Evolutionary conservation across 2,888 invertebrate species (phyloP), one percentile per base, ranked within the genome.

Genomic region (Gortyna flavago): DNA sequence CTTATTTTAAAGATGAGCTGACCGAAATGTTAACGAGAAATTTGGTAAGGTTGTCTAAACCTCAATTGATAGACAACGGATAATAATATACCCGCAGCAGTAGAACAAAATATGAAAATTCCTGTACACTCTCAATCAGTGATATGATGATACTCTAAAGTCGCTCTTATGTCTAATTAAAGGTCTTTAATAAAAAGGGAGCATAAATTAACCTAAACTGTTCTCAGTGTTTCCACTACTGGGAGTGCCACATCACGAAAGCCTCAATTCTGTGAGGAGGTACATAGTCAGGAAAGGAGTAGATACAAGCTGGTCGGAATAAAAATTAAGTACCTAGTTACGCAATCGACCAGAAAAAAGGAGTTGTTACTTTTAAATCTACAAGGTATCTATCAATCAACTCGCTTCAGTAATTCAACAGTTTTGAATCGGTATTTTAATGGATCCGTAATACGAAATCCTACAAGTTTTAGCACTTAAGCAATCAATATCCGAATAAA

Each of bases 1-100:
- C 1, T 75, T 64, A 62, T 69, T 77, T 64, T 29, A 51, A 38
- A 32, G n/a, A 35, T 25, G 41, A 75, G 18, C n/a, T 25, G n/a
- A 18, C 8, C 4, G 13, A 57, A 21, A 32, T 29, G 18, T 44
- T 18, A 62, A 25, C n/a, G 0, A 21, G 38, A 70, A 44, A 25
- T 4, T 51, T 21, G 35, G 79, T 41, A 13, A 57, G 3, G 5
- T 41, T n/a, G 59, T n/a, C 1, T 32, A 3, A 51, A 18, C 3
- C 4, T 21, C 69, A n/a, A 61, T n/a, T 48, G 18, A 32, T n/a
- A 41, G 25, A 48, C 21, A 51, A n/a, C n/a, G 13, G 29, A 35
- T 29, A 48, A 48, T 35, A 65, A 57, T 29, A 11, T 35, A 32
- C 6, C 3, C 8, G 7, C 21, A 35, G 11, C 3, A 13, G 13